Base-by-base conservation (phyloP, 1,140 invertebrate species). In the Conus ventricosus region DNA sequence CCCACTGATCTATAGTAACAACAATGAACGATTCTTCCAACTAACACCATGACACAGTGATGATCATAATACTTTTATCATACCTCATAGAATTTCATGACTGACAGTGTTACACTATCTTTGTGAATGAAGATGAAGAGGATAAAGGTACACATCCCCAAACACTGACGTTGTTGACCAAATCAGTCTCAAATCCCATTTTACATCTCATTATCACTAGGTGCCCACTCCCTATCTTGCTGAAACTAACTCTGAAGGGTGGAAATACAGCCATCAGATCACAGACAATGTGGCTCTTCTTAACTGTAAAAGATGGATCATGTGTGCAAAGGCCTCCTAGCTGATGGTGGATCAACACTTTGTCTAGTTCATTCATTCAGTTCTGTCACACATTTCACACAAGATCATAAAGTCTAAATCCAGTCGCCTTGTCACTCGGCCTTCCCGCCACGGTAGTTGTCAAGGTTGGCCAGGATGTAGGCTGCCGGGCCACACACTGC, bases 381-480 rank as follows among this genome's bases (percentile, higher is more conserved):
- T 51, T 81, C 80, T 20, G 15, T 10, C 76, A 78, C 76, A 39
- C 76, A 78, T 13, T 13, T 78, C 76, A 78, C 76, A 27, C 80
- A 81, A 23, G 27, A 54, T 81, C 80, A 23, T 23, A 54, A 80
- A 80, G 80, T 81, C 17, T 25, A 23, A 54, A 13, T 8, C 5
- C 15, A 17, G 80, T 20, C 17, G 15, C 10, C 23, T 51, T 20
- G 17, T 80, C 75, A 80, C 51, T 87, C 71, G 27, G 23, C 75
- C 17, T 85, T 83, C 75, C 85, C 20, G 8, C 88, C 87, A 82
- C 80, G 86, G 76, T 90, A 90, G 55, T 78, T 82, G 55, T 89
- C 51, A 10, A 90, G 55, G 82, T 90, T 89, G 51, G 67, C 71
- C 15, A 90, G 27, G 54, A 90, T 87, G 60, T 84, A 89, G 86